Evolutionary conservation across 37 sponge, comb jelly and placozoan species (phyloP).

Genomic region (Eunapius fragilis): DNA sequence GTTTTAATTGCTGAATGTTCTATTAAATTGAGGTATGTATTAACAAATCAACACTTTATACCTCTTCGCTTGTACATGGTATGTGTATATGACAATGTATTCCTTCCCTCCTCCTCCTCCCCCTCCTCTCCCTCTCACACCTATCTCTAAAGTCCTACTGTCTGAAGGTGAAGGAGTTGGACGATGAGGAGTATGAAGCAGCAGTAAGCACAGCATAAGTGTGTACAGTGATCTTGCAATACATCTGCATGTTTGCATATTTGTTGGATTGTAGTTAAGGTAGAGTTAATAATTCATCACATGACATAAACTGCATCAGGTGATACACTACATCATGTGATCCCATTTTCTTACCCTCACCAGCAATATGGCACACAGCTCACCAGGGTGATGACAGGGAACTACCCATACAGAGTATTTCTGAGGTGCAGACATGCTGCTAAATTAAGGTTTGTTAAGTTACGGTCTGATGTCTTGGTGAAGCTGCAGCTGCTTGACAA

Average conservation of each 20-base stretch:
- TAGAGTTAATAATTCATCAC: no score
- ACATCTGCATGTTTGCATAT: not conserved
- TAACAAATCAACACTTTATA: no score
- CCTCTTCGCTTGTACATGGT: no score
- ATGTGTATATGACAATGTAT: no score
- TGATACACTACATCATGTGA: not conserved
- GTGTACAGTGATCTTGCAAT: no score
- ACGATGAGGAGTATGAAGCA: slow-evolving; percentile 91
- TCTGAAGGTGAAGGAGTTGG: slow-evolving; percentile 97
- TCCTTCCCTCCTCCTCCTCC: no score
- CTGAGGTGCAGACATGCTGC: slow-evolving; percentile 83
- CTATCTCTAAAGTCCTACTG: slow-evolving; percentile 80
- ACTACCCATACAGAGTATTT: slow-evolving; percentile 84
- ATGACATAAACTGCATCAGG: no score
- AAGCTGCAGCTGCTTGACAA: slow-evolving; percentile 90
- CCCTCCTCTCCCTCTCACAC: not conserved
- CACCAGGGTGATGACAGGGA: slow-evolving; percentile 80
- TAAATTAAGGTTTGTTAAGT: slow-evolving; percentile 69
- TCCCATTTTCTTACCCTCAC: not conserved
- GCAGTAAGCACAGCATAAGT: no score
- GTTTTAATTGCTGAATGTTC: no score
- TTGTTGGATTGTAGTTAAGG: no score
- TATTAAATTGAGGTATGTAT: no score
- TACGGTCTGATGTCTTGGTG: slow-evolving; percentile 78
- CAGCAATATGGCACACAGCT: slow-evolving; percentile 84